Base-by-base conservation (phyloP, 1,140 invertebrate species). In the Pinna nobilis region DNA sequence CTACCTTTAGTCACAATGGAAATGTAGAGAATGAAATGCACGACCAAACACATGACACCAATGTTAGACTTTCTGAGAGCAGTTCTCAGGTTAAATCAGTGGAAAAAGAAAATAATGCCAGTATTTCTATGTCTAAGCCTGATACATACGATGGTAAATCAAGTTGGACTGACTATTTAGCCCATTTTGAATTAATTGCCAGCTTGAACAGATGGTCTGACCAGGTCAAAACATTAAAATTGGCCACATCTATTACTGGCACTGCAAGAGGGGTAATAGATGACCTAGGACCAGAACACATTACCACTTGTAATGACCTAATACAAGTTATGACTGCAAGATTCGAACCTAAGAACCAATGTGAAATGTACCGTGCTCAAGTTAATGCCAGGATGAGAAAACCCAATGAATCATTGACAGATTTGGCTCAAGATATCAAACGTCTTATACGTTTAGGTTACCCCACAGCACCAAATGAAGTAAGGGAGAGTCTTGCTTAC, bases 401-500 rank as follows among this genome's bases (percentile, higher is more conserved):
- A 20, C 30, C 33, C 18, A 39, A 32, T 28, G 64, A 77, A 51
- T 13, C 51, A 39, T 44, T 77, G 3, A 33, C 51, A 18, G 76
- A 74, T 39, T 37, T 77, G 37, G 76, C 70, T 20, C 71, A 74
- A 44, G 70, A 74, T 57, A 60, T 77, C 9, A 70, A 57, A 33
- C 18, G 70, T 23, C 30, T 74, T 15, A 59, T 61, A 3, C n/a
- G 71, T 13, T 37, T 74, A 25, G 41, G 35, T 20, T 74, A 63
- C 49, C 33, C 68, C 1, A 61, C 55, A 18, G 75, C 51, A 13
- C 25, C 53, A 41, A 25, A 18, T 3, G 55, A 72, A 32, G 41
- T 67, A 23, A 76, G 49, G 35, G 60, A 76, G 13, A 32, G 51
- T 13, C 20, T 66, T 25, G 28, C 44, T 2, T 44, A 49, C 3